Evolutionary conservation across 2,888 invertebrate species (phyloP), one percentile per base, ranked within the genome.

Genomic region (Limnephilus marmoratus): DNA sequence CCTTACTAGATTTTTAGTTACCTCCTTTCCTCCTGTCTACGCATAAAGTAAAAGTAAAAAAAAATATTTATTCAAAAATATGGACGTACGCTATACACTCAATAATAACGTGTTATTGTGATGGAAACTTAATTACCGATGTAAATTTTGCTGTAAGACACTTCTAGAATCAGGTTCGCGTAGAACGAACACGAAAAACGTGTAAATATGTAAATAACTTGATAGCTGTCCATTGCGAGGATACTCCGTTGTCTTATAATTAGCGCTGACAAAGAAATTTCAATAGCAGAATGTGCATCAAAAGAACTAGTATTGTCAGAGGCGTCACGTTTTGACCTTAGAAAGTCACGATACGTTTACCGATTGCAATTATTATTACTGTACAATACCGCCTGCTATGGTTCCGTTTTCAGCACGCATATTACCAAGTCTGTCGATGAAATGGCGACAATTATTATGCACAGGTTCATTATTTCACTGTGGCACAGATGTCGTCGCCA

Each of bases 321-420:
- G 90, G 49, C 31, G 29, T 90, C 90, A 90, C 82, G 90, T 49
- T 90, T 83, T 83, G 82, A 81, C 90, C 82, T 90, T 41, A 90
- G 90, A 82, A 82, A 82, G 82, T 90, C 90, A 90, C 90, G 82
- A 82, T 15, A 81, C 29, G n/a, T 31, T 81, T 90, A 90, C 13
- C 49, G 81, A 29, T 90, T 34, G 37, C 45, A n/a, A 31, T 88
- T 68, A 68, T 88, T 68, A 68, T 68, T 9, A n/a, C 24, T 24
- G 68, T 68, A 18, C 88, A 11, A 29, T 53, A 34, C 88, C 24
- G 34, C 68, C 34, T 88, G 83, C 82, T 68, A 68, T 7, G 68
- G n/a, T 82, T 34, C 34, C 82, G 68, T 53, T 31, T 31, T 31
- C 80, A 41, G 37, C 88, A 80, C 80, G 80, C 88, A 88, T 68